phyloP scores from a whole-genome alignment of 2,797 vertebrate species.

The Lerista edwardsae region DNA sequence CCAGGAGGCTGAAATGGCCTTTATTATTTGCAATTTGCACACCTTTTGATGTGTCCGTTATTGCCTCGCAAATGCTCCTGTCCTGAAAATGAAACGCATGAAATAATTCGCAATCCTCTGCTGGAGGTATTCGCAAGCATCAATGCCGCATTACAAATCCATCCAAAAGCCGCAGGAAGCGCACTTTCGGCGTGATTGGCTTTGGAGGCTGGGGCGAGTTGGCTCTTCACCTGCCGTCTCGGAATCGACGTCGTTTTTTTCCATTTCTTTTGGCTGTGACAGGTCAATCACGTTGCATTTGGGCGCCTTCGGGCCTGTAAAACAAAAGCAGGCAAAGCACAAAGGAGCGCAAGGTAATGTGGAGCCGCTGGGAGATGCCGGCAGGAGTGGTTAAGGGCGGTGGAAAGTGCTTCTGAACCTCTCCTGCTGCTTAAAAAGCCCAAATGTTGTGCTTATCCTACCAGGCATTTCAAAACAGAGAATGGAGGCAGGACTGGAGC shows the following conservation, averaged over 20 bases:
- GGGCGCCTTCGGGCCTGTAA: conserved; percentile 47
- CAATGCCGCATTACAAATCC: conserved; percentile 63
- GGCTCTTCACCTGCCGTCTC: conserved; percentile 60
- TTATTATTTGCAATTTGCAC: conserved; percentile 61
- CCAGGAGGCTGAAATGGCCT: conserved; percentile 58
- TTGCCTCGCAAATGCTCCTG: conserved; percentile 53
- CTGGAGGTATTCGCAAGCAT: conserved; percentile 62
- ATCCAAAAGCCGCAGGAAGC: conserved; percentile 58
- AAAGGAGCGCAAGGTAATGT: conserved; percentile 36
- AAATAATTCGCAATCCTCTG: conserved; percentile 62
- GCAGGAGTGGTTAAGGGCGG: conserved; percentile 26
- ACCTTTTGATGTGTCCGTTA: conserved; percentile 57
- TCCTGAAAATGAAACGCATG: conserved; percentile 67
- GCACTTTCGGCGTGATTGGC: conserved; percentile 50
- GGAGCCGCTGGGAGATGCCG: conserved; percentile 44
- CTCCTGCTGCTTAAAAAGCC: conserved; percentile 30
- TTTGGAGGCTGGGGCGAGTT: conserved; percentile 45
- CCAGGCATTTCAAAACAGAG: conserved; percentile 35
- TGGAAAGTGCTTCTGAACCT: conserved; percentile 16
- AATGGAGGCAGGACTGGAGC: neutral
- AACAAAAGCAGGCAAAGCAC: conserved; percentile 7
- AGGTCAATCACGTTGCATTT: conserved; percentile 58
- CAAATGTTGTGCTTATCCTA: conserved; percentile 39
- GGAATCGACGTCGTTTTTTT: conserved; percentile 62
- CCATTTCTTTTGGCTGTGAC: conserved; percentile 62